A percentile compares a stretch with the other conserved stretches of the same genome.
Conservation (phyloP, 2,888 invertebrate genomes). For the Nezara viridula region DNA sequence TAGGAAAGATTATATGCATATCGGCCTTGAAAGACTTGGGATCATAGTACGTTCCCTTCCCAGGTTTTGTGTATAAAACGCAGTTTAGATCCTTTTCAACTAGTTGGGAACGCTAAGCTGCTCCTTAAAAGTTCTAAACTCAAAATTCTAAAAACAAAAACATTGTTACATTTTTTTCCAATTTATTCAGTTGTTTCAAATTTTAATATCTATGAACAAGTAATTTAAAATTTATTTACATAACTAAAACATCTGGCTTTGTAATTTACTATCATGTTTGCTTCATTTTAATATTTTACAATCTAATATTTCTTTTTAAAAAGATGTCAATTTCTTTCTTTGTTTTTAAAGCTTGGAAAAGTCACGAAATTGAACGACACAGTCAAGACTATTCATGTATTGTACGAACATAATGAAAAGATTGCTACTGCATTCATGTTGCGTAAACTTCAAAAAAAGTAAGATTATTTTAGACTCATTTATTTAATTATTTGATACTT, state of each 20-base stretch:
- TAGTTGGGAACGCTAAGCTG: too few species aligned
- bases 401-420: conserved; percentile 63
- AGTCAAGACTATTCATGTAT: conserved; percentile 57
- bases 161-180: too few species aligned
- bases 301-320: neutral
- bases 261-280: too few species aligned
- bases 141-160: too few species aligned
- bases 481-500: neutral
- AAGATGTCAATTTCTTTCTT: neutral
- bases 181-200: too few species aligned
- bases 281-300: neutral
- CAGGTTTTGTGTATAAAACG: too few species aligned
- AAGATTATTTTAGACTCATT: neutral
- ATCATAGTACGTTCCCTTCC: too few species aligned
- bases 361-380: conserved; percentile 55
- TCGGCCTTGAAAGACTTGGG: too few species aligned
- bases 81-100: too few species aligned
- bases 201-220: neutral
- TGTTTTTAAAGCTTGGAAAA: conserved; percentile 58
- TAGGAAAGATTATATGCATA: too few species aligned
- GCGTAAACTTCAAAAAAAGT: conserved; percentile 58
- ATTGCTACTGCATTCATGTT: conserved; percentile 56
- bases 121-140: too few species aligned
- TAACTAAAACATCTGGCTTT: neutral
- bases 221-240: neutral